phyloP scores from a whole-genome alignment of 2,797 vertebrate species.

The Uromys caudimaculatus region DNA sequence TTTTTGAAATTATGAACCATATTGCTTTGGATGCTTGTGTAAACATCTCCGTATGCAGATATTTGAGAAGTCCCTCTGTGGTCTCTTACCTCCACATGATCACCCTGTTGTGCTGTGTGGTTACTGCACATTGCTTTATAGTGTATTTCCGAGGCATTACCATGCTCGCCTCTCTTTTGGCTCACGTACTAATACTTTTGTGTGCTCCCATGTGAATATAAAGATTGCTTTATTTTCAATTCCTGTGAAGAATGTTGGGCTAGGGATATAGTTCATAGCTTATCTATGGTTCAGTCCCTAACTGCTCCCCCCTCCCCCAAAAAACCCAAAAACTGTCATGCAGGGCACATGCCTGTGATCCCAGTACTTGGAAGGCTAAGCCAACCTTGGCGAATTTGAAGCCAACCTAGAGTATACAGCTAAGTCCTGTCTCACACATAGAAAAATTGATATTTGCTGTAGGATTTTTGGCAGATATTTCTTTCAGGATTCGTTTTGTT shows the following conservation, averaged over 20 bases:
- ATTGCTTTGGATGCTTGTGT: conserved; percentile 26
- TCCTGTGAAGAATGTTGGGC: neutral
- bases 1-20: neutral
- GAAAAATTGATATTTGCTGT: neutral
- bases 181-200: neutral
- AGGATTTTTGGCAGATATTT: neutral
- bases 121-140: too few relatives aligned
- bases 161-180: neutral
- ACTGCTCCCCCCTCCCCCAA: neutral
- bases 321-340: neutral
- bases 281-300: neutral
- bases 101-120: neutral
- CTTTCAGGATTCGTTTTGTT: neutral
- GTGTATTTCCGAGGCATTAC: neutral
- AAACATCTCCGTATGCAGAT: neutral
- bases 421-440: neutral
- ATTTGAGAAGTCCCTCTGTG: neutral
- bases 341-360: neutral
- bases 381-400: neutral
- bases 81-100: neutral
- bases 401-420: neutral
- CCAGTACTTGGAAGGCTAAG: neutral
- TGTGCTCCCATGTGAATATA: neutral
- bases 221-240: neutral
- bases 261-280: neutral